Conservation (phyloP, 2,797 vertebrate genomes). For the Pipistrellus nathusii region DNA sequence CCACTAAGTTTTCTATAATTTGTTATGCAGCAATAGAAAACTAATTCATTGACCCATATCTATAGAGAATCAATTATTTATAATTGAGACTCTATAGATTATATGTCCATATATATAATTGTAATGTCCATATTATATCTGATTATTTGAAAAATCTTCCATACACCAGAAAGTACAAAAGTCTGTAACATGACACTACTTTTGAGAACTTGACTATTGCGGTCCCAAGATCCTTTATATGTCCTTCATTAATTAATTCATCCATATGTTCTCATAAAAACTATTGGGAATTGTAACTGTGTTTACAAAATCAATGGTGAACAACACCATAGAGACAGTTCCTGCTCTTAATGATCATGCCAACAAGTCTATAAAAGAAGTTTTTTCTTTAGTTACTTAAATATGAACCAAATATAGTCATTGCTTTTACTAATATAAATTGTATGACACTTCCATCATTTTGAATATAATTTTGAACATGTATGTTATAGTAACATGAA, state of each 20-base stretch:
- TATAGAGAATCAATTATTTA: neutral
- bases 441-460: neutral
- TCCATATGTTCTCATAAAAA: neutral
- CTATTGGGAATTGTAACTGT: neutral
- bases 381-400: neutral
- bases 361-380: neutral
- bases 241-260: neutral
- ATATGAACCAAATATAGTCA: neutral
- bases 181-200: neutral
- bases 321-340: neutral
- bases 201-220: neutral
- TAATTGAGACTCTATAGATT: neutral
- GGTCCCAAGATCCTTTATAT: neutral
- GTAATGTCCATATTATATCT: neutral
- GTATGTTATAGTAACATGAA: neutral
- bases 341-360: neutral
- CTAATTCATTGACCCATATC: neutral
- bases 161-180: neutral
- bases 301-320: neutral
- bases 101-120: too few species aligned
- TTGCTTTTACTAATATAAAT: neutral
- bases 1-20: neutral
- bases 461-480: neutral
- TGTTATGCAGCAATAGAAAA: neutral
- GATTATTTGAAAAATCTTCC: neutral